phyloP scores from a whole-genome alignment of 1,140 invertebrate genomes.

The Lepeophtheirus salmonis region DNA sequence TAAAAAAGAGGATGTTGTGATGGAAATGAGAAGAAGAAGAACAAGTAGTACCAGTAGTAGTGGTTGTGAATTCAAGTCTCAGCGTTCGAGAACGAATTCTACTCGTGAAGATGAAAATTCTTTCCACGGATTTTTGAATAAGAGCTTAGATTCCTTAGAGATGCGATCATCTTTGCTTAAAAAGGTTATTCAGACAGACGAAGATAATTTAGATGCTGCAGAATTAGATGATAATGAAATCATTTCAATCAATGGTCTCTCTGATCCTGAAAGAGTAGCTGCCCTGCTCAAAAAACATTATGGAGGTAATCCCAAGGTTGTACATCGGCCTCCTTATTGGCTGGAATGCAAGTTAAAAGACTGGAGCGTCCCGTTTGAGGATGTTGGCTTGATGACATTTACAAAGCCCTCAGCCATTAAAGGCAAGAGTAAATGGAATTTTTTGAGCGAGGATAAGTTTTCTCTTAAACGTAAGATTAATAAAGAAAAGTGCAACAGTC shows the following conservation, averaged over 20 bases:
- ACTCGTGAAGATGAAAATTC: background rate
- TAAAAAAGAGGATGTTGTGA: background rate
- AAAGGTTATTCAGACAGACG: no score
- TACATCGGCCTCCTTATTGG: background rate
- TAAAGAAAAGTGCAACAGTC: no score
- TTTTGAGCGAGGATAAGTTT: no score
- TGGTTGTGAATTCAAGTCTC: background rate
- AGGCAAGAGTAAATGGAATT: no score
- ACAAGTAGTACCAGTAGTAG: background rate
- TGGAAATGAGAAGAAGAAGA: background rate
- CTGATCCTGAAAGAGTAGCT: background rate
- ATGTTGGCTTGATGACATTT: no score
- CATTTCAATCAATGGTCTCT: background rate
- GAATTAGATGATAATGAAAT: background rate
- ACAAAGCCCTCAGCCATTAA: no score
- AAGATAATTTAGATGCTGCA: background rate
- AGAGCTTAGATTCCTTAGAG: background rate
- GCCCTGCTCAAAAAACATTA: background rate
- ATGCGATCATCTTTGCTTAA: background rate
- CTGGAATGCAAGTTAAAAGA: background rate
- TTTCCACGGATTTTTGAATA: background rate
- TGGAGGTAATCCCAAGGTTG: background rate
- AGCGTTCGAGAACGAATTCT: background rate
- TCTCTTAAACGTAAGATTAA: no score
- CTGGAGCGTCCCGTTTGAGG: no score